Base-by-base conservation (phyloP, 2,888 invertebrate genomes). In the Drosophila niveifrons region DNA sequence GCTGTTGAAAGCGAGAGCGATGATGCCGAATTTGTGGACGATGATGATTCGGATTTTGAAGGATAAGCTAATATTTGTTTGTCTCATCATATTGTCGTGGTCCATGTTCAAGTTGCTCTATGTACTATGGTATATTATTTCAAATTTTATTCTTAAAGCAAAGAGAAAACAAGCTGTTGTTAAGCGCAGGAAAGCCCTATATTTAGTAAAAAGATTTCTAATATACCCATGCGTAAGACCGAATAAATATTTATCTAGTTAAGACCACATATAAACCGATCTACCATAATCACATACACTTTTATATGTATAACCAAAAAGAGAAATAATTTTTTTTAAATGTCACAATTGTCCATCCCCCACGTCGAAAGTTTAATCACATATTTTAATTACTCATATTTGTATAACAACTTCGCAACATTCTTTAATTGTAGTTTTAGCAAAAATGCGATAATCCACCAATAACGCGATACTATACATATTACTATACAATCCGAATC, bases 21-120 rank as follows among this genome's bases (percentile, higher is more conserved):
- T 39, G 89, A 84, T 15, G 52, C 36, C 2, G 8, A 18, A 7
- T 36, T 39, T n/a, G 47, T 67, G 1, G 72, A 75, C 48, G 87
- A 88, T 71, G 88, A 81, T 61, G 86, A 89, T 75, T 89, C 89
- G 23, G 86, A 86, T 41, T 86, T 71, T 29, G 46, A 79, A 17
- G 68, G 46, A 50, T 85, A 71, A 80, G 48, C 10, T 44, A 6
- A 28, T 7, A 28, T 53, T 53, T 39, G 39, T 18, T 41, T 23
- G 13, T 28, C 8, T 15, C 39, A 17, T 46, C 48, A 3, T 52
- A n/a, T 58, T 18, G 15, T 31, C 15, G 50, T 46, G 48, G 36
- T 51, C 31, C 4, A 44, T 36, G 4, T 44, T 28, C 11, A 48
- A n/a, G 28, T 58, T 17, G 11, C 18, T 31, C 36, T 34, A 51